Conservation (phyloP, 1,140 invertebrate species). For the Radopholus similis region DNA sequence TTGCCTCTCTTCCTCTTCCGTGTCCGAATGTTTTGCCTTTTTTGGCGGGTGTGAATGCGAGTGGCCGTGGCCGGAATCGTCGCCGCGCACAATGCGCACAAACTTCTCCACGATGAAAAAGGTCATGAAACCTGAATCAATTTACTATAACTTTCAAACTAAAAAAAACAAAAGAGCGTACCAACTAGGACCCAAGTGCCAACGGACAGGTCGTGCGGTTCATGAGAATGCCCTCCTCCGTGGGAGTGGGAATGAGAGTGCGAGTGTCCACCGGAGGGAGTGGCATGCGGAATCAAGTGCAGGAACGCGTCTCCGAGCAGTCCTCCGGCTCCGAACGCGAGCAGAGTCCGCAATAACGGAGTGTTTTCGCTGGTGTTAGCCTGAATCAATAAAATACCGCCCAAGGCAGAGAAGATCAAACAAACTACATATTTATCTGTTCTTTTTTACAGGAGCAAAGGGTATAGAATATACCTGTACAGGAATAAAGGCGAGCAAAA, state of each 20-base stretch:
- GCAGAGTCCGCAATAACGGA: conserved; percentile 72
- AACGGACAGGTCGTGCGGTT: conserved; percentile 43
- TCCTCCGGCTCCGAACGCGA: conserved; percentile 90
- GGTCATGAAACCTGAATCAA: conserved; percentile 34
- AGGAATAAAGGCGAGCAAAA: conserved; percentile 88
- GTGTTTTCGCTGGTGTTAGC: conserved; percentile 26
- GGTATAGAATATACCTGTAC: conserved; percentile 75
- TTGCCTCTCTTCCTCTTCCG: conserved; percentile 11
- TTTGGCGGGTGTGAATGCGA: conserved; percentile 6
- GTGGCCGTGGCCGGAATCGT: conserved; percentile 34
- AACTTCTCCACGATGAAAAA: conserved; percentile 53
- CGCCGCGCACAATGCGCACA: conserved; percentile 46
- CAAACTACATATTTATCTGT: neutral
- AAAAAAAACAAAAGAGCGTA: conserved; percentile 21
- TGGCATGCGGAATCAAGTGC: conserved; percentile 89
- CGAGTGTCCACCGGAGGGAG: conserved; percentile 65
- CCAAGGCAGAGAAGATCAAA: too few relatives aligned
- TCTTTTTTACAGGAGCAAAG: neutral
- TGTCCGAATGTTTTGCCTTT: conserved; percentile 38
- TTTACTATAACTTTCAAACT: neutral
- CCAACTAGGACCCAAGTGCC: conserved; percentile 42
- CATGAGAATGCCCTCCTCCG: conserved; percentile 40
- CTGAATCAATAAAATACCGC: conserved; percentile 10
- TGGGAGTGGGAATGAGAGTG: conserved; percentile 65
- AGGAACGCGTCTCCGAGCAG: conserved; percentile 90